A percentile compares a stretch with the other conserved stretches of the same genome.
Conservation (phyloP, 2,797 vertebrate species). For the Eidolon dupreanum region DNA sequence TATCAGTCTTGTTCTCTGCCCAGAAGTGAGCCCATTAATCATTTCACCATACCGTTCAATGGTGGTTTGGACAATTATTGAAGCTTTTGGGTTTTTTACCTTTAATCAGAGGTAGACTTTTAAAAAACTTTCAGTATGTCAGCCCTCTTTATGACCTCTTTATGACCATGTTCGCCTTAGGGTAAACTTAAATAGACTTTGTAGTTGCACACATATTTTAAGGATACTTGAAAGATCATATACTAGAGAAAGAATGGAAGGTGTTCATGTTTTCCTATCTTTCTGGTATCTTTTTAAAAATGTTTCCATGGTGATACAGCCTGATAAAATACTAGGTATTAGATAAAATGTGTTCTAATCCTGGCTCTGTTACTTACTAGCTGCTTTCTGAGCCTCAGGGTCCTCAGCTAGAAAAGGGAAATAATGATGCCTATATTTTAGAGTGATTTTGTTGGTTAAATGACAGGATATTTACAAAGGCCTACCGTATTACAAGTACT, state of each 20-base stretch:
- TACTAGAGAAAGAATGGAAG: background rate
- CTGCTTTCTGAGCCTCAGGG: background rate
- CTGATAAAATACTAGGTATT: background rate
- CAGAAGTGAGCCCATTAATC: background rate
- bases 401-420: background rate
- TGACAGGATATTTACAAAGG: background rate
- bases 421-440: background rate
- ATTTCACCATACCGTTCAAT: background rate
- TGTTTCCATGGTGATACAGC: background rate
- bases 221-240: background rate
- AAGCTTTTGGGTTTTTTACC: background rate
- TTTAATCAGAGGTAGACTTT: conserved; percentile 24
- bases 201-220: background rate
- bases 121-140: background rate
- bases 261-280: background rate
- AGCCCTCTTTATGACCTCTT: background rate
- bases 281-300: background rate
- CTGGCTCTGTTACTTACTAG: background rate
- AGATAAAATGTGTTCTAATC: background rate
- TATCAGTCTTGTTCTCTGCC: background rate
- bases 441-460: background rate
- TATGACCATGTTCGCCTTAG: background rate
- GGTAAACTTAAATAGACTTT: background rate
- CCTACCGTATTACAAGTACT: background rate
- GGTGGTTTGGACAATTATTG: background rate